Conservation (phyloP, 2,888 invertebrate genomes). For the Leptopilina myrica region DNA sequence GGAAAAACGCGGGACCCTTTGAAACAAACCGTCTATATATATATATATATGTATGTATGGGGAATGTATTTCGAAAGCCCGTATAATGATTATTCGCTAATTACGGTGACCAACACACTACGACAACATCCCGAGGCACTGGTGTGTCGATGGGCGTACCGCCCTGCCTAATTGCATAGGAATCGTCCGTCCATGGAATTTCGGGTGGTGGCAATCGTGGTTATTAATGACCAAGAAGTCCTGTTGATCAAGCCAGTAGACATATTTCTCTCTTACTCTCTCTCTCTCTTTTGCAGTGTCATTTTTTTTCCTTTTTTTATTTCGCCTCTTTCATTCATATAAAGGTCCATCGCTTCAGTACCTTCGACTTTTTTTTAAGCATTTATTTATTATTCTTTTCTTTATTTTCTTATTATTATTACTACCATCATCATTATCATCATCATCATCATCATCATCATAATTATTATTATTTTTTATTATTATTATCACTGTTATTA, state of each 20-base stretch:
- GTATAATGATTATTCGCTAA: slow-evolving; percentile 70
- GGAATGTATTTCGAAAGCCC: slow-evolving; percentile 47
- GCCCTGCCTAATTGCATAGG: slow-evolving; percentile 64
- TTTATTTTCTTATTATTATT: too few species aligned
- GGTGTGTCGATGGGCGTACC: slow-evolving; percentile 43
- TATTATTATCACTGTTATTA: too few species aligned
- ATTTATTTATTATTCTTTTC: too few species aligned
- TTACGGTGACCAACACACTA: slow-evolving; percentile 66
- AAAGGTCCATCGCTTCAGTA: too few species aligned
- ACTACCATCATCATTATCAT: too few species aligned
- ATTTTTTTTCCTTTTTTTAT: not conserved
- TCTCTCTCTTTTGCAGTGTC: not conserved
- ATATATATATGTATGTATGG: slow-evolving; percentile 9
- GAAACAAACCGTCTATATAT: slow-evolving; percentile 37
- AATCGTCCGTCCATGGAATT: slow-evolving; percentile 61
- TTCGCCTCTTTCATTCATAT: not conserved
- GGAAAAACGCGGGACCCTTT: slow-evolving; percentile 56
- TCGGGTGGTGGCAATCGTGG: slow-evolving; percentile 64
- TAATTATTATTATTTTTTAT: too few species aligned
- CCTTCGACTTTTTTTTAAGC: too few species aligned
- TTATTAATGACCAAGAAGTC: slow-evolving; percentile 67
- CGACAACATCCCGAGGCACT: slow-evolving; percentile 66
- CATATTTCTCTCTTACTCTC: not conserved
- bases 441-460: too few species aligned
- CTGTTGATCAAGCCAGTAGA: slow-evolving; percentile 41